Percentiles rank a stretch among this genome's conserved stretches.
These are phyloP conservation scores for Rhaphigaster nebulosa DNA, from an alignment of 2,888 invertebrate species.

Conservation along the genomic window DNA sequence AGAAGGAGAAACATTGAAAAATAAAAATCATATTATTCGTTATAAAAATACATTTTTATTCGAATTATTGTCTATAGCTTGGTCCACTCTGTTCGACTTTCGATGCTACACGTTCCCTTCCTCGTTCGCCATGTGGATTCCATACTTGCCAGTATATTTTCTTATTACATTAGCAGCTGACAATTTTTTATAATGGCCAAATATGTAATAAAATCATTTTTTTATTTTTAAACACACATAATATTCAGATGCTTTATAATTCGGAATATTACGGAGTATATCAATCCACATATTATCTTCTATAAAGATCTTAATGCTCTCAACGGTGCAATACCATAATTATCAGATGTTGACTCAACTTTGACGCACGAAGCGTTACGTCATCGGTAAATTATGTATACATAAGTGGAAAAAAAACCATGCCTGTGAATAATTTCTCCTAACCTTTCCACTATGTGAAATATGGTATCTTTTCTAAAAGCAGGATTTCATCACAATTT, in stretches of 20 bases:
- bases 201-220: too few relatives aligned
- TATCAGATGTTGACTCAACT: conserved; percentile 30
- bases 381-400: not conserved
- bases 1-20: too few relatives aligned
- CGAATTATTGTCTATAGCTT: too few relatives aligned
- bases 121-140: too few relatives aligned
- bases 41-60: too few relatives aligned
- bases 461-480: not conserved
- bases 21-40: too few relatives aligned
- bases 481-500: not conserved
- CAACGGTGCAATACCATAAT: conserved; percentile 22
- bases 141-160: too few relatives aligned
- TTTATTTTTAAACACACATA: not conserved
- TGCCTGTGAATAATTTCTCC: conserved; percentile 16
- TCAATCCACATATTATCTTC: not conserved
- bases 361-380: conserved; percentile 18
- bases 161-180: too few relatives aligned
- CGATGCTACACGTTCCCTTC: too few relatives aligned
- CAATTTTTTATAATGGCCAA: too few relatives aligned
- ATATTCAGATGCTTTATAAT: not conserved
- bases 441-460: conserved; percentile 9
- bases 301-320: conserved; percentile 9
- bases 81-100: too few relatives aligned
- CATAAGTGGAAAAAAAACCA: not conserved
- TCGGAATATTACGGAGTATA: not conserved